Evolutionary conservation across 2,888 invertebrate genomes (phyloP).

Genomic region (Callosobruchus maculatus): DNA sequence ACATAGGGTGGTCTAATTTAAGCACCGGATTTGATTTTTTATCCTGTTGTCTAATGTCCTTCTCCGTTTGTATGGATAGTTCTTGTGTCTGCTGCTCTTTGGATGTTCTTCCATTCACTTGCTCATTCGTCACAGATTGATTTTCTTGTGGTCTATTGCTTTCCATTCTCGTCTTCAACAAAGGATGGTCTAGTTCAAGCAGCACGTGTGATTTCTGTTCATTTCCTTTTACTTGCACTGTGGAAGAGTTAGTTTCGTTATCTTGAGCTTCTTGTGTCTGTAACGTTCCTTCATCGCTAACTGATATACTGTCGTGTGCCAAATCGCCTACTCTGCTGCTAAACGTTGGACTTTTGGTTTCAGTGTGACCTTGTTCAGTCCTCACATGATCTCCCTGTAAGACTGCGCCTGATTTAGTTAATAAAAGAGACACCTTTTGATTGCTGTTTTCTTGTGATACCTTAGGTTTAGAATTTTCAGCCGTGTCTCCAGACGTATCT

Average conservation of each 20-base stretch:
- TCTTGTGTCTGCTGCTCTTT: background rate
- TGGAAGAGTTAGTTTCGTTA: background rate
- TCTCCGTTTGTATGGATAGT: background rate
- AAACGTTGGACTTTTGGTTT: background rate
- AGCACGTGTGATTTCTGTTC: background rate
- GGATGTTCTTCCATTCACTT: too few relatives aligned
- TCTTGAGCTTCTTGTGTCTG: background rate
- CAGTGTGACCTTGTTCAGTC: background rate
- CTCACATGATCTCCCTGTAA: background rate
- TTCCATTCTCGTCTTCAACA: background rate
- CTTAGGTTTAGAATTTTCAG: background rate
- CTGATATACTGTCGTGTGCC: too few relatives aligned
- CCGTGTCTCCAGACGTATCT: background rate
- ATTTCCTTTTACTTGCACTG: background rate
- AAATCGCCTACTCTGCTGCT: background rate
- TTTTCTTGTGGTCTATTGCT: background rate
- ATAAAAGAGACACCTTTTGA: background rate
- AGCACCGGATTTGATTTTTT: background rate
- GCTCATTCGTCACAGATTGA: too few relatives aligned
- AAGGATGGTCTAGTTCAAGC: background rate
- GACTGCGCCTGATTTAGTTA: background rate
- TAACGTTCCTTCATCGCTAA: too few relatives aligned
- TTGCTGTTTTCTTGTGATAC: background rate
- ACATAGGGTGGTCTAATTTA: background rate
- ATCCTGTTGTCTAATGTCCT: background rate